Evolutionary conservation across 2,888 invertebrate species (phyloP).

Genomic region (Lasioglossum zephyrum): DNA sequence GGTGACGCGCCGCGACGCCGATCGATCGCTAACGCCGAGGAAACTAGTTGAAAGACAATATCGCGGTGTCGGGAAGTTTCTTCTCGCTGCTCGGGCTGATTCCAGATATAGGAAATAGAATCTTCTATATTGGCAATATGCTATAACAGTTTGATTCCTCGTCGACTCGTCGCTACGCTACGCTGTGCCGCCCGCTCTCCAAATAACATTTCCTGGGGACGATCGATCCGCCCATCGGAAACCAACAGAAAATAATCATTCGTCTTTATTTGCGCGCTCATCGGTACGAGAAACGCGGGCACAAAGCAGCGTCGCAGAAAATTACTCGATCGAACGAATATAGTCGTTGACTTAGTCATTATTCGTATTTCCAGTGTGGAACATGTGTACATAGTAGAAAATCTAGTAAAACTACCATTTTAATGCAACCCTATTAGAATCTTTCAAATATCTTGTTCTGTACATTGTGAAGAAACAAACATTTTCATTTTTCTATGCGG

Average conservation of each 20-base stretch:
- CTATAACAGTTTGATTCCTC: slow-evolving; percentile 2
- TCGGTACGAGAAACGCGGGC: background rate
- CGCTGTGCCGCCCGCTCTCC: background rate
- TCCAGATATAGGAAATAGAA: slow-evolving; percentile 12
- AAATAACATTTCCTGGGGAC: background rate
- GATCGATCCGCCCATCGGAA: background rate
- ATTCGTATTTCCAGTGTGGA: background rate
- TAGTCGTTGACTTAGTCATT: background rate
- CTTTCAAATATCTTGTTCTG: no score
- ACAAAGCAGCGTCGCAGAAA: background rate
- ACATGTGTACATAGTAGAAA: background rate
- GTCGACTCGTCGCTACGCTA: background rate
- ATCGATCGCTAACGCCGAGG: background rate
- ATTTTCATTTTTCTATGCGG: no score
- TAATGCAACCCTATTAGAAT: no score
- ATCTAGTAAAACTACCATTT: no score
- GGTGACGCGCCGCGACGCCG: background rate
- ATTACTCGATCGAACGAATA: background rate
- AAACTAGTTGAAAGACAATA: slow-evolving; percentile 24
- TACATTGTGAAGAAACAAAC: no score
- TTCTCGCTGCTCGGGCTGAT: background rate
- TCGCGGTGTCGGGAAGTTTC: slow-evolving; percentile 10
- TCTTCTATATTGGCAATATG: slow-evolving; percentile 10
- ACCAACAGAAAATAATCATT: background rate
- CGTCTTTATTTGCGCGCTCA: background rate